phyloP scores from a whole-genome alignment of 2,113 vertebrate genomes.

The Panthera uncia region DNA sequence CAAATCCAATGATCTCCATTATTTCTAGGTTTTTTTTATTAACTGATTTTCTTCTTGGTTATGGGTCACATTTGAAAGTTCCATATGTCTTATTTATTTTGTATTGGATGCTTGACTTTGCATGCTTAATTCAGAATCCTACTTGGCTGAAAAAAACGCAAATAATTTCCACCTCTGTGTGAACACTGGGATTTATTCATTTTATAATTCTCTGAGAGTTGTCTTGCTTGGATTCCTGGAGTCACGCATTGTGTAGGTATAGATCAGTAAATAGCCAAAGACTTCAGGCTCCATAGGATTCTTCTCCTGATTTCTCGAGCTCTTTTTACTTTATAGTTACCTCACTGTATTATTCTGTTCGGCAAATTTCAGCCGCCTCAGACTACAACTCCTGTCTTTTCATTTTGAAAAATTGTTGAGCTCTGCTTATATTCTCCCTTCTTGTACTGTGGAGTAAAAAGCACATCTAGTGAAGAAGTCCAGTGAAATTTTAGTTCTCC shows the following conservation, averaged over 20 bases:
- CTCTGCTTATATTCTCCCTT: not conserved
- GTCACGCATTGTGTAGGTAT: not conserved
- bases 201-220: not conserved
- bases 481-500: not conserved
- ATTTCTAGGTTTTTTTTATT: not conserved
- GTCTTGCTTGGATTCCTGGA: not conserved
- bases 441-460: not conserved
- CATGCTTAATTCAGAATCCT: not conserved
- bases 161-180: not conserved
- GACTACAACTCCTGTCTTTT: not conserved
- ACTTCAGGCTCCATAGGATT: not conserved
- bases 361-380: not conserved
- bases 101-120: not conserved
- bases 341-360: not conserved
- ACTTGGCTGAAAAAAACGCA: not conserved
- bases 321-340: not conserved
- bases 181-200: not conserved
- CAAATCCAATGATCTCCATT: not conserved
- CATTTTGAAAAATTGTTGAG: too few relatives aligned
- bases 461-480: not conserved
- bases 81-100: not conserved
- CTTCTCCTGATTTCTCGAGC: not conserved
- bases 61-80: not conserved
- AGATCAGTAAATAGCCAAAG: not conserved
- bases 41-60: not conserved